Percentiles rank a stretch among this genome's conserved stretches.
These are phyloP conservation scores for Stegostoma tigrinum DNA, from an alignment of 2,113 vertebrate species.

Conservation along the genomic window DNA sequence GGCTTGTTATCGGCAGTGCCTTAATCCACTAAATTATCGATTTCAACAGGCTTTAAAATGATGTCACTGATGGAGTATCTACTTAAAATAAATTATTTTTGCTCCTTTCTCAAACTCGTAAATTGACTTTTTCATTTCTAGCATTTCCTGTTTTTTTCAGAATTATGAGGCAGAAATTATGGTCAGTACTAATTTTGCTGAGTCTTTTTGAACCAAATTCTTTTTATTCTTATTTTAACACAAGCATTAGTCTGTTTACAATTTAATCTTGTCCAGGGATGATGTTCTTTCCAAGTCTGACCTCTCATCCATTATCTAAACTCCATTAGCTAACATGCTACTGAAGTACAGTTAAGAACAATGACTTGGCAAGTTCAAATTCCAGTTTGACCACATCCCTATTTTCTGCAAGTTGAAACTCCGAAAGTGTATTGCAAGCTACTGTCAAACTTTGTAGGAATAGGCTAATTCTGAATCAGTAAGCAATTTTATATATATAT, in stretches of 20 bases:
- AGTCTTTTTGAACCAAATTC: background rate
- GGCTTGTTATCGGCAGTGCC: background rate
- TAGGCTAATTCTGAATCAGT: background rate
- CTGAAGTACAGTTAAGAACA: background rate
- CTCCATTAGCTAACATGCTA: background rate
- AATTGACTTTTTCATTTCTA: background rate
- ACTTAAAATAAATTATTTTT: background rate
- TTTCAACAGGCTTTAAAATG: background rate
- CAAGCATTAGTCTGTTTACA: background rate
- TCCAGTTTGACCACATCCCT: background rate
- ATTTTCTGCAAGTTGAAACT: background rate
- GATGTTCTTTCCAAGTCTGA: background rate
- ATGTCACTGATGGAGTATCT: background rate
- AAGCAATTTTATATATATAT: background rate
- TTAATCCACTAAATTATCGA: background rate
- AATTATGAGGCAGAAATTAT: background rate
- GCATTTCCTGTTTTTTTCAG: background rate
- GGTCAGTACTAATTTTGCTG: background rate
- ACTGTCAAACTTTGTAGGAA: background rate
- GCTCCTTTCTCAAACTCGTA: background rate
- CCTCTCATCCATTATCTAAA: background rate
- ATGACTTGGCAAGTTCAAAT: background rate
- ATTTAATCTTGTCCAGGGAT: background rate
- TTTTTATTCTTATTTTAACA: background rate
- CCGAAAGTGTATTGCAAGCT: background rate